Percentiles rank a stretch among this genome's conserved stretches.
phyloP scores from a whole-genome alignment of 2,888 invertebrate species.

The Periphyllus acericola region DNA sequence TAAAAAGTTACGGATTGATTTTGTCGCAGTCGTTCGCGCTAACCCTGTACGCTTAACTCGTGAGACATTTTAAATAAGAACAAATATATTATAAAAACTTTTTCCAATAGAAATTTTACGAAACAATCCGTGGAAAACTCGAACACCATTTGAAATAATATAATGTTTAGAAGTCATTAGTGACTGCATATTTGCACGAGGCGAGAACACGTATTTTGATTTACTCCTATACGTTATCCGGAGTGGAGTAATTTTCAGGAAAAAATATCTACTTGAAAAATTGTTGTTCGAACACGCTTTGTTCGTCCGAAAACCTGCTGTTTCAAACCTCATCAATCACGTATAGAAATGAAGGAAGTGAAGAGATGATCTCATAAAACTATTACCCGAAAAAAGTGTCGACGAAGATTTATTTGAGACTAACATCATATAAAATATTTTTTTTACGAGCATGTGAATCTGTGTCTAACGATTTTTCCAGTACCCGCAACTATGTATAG shows the following conservation, averaged over 20 bases:
- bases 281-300: neutral
- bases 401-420: constrained; percentile 34
- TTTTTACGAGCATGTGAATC: neutral
- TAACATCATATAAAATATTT: neutral
- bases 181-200: neutral
- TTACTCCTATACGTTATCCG: too few relatives aligned
- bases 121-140: neutral
- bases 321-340: constrained; percentile 41
- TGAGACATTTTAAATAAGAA: too few relatives aligned
- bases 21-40: too few relatives aligned
- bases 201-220: neutral
- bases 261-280: neutral
- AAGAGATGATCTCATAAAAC: constrained; percentile 53
- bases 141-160: neutral
- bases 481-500: too few relatives aligned
- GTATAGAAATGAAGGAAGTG: constrained; percentile 11
- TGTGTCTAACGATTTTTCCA: neutral
- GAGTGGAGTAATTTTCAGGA: neutral
- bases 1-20: too few relatives aligned
- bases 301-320: constrained; percentile 26
- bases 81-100: neutral
- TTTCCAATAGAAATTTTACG: neutral
- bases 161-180: neutral
- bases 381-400: constrained; percentile 43
- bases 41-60: too few relatives aligned